A percentile compares a stretch with the other conserved stretches of the same genome.
Conservation (phyloP, 37 sponge, comb jelly and placozoan species). For the Axinella damicornis region DNA sequence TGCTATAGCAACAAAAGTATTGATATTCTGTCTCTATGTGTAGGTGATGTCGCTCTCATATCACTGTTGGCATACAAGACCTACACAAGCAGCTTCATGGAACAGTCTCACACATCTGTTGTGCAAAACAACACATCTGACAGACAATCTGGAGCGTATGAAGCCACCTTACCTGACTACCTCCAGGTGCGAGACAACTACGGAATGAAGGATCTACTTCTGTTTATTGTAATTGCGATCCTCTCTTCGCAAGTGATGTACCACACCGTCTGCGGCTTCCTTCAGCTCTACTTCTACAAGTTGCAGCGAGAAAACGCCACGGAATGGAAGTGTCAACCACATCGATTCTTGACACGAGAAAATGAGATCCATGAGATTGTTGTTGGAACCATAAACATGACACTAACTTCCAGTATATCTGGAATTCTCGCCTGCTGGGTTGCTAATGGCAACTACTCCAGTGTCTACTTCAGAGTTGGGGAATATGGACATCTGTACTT, state of each 20-base stretch:
- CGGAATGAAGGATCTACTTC: constrained; percentile 34
- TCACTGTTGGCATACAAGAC: not conserved
- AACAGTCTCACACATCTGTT: too few relatives aligned
- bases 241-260: constrained; percentile 34
- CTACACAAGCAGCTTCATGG: not conserved
- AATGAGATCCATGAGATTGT: constrained; percentile 57
- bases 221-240: constrained; percentile 4
- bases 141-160: not conserved
- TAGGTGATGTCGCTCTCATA: constrained; percentile 24
- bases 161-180: constrained; percentile 37
- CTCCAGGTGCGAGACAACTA: constrained; percentile 20
- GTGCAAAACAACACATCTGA: too few relatives aligned
- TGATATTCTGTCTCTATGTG: too few relatives aligned
- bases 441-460: constrained; percentile 40
- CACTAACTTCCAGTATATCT: constrained; percentile 25
- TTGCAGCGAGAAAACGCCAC: constrained; percentile 10
- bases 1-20: too few relatives aligned
- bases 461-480: constrained; percentile 38
- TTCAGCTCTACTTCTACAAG: constrained; percentile 51
- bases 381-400: constrained; percentile 46
- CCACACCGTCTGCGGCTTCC: constrained; percentile 35
- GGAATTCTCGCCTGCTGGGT: constrained; percentile 50
- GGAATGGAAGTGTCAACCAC: constrained; percentile 66
- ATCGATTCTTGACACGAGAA: constrained; percentile 49
- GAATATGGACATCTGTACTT: constrained; percentile 57